These are phyloP conservation scores for Pygoscelis adeliae DNA, from an alignment of 2,113 vertebrate genomes.

Conservation along the genomic window DNA sequence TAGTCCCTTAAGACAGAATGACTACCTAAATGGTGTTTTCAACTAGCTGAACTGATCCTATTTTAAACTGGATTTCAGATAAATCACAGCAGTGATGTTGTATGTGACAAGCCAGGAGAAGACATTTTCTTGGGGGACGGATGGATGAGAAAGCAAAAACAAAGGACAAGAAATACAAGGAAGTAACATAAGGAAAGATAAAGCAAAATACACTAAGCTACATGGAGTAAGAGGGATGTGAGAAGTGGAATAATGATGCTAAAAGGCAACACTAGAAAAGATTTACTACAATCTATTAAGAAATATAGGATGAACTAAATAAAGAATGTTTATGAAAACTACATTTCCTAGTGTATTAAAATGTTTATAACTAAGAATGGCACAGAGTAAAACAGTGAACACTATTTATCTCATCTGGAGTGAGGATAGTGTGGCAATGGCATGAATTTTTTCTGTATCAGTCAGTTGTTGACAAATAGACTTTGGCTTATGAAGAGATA, in stretches of 20 bases:
- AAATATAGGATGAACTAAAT: background rate
- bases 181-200: background rate
- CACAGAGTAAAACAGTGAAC: background rate
- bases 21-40: background rate
- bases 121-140: background rate
- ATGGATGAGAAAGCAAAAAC: conserved; percentile 3
- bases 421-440: background rate
- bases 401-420: background rate
- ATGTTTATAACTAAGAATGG: background rate
- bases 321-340: background rate
- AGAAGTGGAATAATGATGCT: background rate
- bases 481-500: background rate
- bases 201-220: conserved; percentile 18
- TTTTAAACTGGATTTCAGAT: background rate
- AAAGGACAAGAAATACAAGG: background rate
- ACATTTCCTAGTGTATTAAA: background rate
- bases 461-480: background rate
- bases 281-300: background rate
- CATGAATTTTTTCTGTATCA: background rate
- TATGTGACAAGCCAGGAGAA: background rate
- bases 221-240: background rate
- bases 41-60: background rate
- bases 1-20: background rate
- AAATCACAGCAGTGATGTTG: background rate
- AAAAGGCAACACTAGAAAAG: background rate